Conservation (phyloP, 1,140 invertebrate genomes). For the Drosophila lini region DNA sequence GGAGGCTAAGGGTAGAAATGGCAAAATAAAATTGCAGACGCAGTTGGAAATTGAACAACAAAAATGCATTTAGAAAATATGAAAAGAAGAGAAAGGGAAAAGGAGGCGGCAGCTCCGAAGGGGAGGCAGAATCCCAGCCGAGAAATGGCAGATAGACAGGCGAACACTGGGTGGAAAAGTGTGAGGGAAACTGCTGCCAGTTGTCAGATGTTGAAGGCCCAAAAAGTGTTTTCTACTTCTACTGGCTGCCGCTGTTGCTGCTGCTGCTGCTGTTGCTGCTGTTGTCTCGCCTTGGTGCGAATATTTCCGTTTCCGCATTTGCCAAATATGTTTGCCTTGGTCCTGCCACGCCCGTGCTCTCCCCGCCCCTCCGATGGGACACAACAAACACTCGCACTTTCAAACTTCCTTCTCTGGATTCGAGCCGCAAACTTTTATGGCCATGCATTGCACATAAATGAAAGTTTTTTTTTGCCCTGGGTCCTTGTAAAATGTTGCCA, state of each 20-base stretch:
- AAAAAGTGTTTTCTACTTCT: slow-evolving; percentile 53
- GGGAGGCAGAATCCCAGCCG: slow-evolving; percentile 20
- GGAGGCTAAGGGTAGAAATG: slow-evolving; percentile 13
- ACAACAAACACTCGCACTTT: slow-evolving; percentile 78
- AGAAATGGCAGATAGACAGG: slow-evolving; percentile 50
- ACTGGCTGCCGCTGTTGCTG: slow-evolving; percentile 24
- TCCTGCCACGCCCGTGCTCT: slow-evolving; percentile 31
- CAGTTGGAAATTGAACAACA: slow-evolving; percentile 80
- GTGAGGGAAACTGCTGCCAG: slow-evolving; percentile 22
- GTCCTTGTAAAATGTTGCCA: slow-evolving; percentile 59
- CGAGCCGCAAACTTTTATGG: slow-evolving; percentile 70
- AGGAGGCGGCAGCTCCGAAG: not conserved
- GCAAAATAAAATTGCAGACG: slow-evolving; percentile 79
- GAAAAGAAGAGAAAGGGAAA: slow-evolving; percentile 38
- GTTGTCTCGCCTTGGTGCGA: slow-evolving; percentile 78
- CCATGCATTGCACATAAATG: slow-evolving; percentile 79
- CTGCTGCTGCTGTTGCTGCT: slow-evolving; percentile 16
- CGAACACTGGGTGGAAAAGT: slow-evolving; percentile 58
- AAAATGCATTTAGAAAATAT: slow-evolving; percentile 82
- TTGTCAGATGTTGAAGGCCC: slow-evolving; percentile 70
- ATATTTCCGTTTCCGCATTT: slow-evolving; percentile 80
- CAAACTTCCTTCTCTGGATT: slow-evolving; percentile 57
- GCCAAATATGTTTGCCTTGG: slow-evolving; percentile 76
- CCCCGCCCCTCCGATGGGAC: slow-evolving; percentile 12
- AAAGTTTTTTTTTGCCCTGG: slow-evolving; percentile 64